These are phyloP conservation scores for Seira musarum DNA, from an alignment of 2,888 invertebrate species.

Conservation along the genomic window DNA sequence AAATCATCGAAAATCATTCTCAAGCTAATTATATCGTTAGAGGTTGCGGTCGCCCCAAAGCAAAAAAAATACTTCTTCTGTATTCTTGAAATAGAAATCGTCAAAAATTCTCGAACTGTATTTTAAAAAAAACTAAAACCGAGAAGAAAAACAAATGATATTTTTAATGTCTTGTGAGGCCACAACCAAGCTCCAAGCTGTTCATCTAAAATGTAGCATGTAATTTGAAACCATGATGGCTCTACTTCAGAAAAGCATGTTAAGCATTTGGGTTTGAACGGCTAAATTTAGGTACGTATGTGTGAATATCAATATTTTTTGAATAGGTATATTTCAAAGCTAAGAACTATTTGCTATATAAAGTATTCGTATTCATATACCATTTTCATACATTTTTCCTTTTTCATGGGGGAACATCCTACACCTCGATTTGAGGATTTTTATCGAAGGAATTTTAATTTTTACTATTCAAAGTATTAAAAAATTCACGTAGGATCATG, in stretches of 20 bases:
- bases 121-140: neutral
- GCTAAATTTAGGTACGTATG: neutral
- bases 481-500: too few species aligned
- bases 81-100: neutral
- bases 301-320: neutral
- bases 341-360: too few species aligned
- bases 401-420: too few species aligned
- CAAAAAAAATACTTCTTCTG: neutral
- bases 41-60: conserved; percentile 35
- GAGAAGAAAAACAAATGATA: neutral
- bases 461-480: too few species aligned
- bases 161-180: conserved; percentile 34
- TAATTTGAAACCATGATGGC: neutral
- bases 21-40: conserved; percentile 49
- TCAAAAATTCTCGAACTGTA: neutral
- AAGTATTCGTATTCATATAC: too few species aligned
- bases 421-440: too few species aligned
- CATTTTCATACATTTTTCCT: too few species aligned
- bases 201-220: neutral
- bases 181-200: conserved; percentile 9
- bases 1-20: conserved; percentile 68
- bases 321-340: too few species aligned
- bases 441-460: too few species aligned
- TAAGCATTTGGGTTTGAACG: neutral
- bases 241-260: neutral